Conservation (phyloP, 37 sponge, comb jelly and placozoan species). For the Axinella damicornis region DNA sequence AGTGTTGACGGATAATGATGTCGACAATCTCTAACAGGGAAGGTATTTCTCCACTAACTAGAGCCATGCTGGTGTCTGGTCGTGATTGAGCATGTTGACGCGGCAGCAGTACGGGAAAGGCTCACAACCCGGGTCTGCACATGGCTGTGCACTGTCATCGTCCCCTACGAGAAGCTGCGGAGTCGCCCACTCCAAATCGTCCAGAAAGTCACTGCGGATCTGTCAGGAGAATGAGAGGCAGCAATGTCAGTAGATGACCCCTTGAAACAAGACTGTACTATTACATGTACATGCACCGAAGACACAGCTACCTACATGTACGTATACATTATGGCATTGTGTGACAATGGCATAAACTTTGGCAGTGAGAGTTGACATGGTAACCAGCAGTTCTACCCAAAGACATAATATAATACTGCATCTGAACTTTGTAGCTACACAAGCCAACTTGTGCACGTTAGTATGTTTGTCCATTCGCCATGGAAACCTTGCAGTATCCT, state of each 20-base stretch:
- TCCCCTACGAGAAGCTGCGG: slow-evolving; percentile 9
- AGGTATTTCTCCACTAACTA: no score
- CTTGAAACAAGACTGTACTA: neutral
- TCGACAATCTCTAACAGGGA: no score
- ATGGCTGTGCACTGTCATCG: slow-evolving; percentile 32
- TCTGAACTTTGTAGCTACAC: no score
- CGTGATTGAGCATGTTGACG: neutral
- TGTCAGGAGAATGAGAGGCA: neutral
- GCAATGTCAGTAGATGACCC: no score
- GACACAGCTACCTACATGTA: no score
- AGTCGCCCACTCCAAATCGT: slow-evolving; percentile 28
- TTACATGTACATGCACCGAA: neutral
- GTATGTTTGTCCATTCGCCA: no score
- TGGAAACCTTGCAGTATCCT: no score
- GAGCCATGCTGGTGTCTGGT: neutral
- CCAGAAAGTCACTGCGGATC: neutral
- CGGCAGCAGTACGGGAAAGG: slow-evolving; percentile 75
- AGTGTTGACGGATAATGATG: no score
- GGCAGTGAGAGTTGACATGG: no score
- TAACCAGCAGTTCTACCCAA: neutral
- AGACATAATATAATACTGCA: slow-evolving; percentile 2
- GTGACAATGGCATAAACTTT: no score
- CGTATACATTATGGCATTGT: no score
- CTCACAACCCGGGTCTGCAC: slow-evolving; percentile 48
- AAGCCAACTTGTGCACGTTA: no score